phyloP scores from a whole-genome alignment of 1,140 invertebrate genomes.

The Temnothorax curvispinosus region DNA sequence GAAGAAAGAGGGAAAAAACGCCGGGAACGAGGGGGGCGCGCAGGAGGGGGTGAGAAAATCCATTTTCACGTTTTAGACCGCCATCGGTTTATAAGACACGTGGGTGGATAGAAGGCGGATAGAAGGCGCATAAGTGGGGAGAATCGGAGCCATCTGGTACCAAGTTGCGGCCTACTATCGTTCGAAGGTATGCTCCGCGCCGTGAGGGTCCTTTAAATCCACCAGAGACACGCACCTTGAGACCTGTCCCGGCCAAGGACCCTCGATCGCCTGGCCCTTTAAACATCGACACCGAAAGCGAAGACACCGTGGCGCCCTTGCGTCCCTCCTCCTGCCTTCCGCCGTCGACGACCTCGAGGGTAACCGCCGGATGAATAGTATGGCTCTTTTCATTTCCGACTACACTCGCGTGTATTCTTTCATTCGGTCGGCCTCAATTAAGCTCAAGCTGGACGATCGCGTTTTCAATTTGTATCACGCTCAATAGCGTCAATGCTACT shows the following conservation, averaged over 20 bases:
- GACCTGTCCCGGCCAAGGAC: slow-evolving; percentile 80
- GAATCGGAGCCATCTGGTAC: slow-evolving; percentile 75
- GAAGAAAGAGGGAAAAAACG: slow-evolving; percentile 52
- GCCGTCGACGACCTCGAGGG: slow-evolving; percentile 64
- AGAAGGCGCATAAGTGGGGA: slow-evolving; percentile 60
- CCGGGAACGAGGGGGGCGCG: slow-evolving; percentile 22
- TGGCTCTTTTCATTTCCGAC: slow-evolving; percentile 44
- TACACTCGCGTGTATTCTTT: slow-evolving; percentile 27
- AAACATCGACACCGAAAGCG: slow-evolving; percentile 72
- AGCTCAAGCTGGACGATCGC: slow-evolving; percentile 5
- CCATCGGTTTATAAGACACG: slow-evolving; percentile 68
- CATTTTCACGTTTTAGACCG: slow-evolving; percentile 75
- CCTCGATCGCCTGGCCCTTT: slow-evolving; percentile 75
- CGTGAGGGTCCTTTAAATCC: slow-evolving; percentile 79
- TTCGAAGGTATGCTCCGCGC: slow-evolving; percentile 37
- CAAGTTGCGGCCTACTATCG: slow-evolving; percentile 37
- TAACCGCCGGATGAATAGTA: slow-evolving; percentile 65
- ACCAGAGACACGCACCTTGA: slow-evolving; percentile 81
- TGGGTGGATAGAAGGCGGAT: slow-evolving; percentile 63
- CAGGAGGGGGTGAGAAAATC: slow-evolving; percentile 59
- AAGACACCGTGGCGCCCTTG: slow-evolving; percentile 66
- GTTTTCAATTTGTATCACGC: slow-evolving; percentile 51
- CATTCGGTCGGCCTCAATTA: slow-evolving; percentile 41
- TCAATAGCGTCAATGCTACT: slow-evolving; percentile 37
- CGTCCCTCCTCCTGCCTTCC: slow-evolving; percentile 43